Conservation (phyloP, 2,888 invertebrate species). For the Scaptomyza polygonia region DNA sequence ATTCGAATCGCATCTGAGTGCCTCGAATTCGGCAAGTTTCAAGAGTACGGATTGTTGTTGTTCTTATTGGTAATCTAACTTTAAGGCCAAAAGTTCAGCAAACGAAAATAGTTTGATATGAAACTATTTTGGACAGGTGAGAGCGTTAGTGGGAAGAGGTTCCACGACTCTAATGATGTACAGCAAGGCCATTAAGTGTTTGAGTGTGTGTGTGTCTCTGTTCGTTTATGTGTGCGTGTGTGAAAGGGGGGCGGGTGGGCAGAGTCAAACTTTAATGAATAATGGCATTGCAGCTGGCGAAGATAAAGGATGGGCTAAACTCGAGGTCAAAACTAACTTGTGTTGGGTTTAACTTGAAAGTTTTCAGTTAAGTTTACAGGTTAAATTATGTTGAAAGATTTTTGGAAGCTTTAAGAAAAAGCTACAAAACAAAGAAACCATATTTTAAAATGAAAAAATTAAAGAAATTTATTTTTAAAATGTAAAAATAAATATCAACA, state of each 20-base stretch:
- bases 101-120: constrained; percentile 59
- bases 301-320: background rate
- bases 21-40: background rate
- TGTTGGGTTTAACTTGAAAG: background rate
- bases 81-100: constrained; percentile 54
- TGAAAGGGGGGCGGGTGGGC: no score
- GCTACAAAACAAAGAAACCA: background rate
- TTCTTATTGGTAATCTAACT: constrained; percentile 6
- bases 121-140: constrained; percentile 46
- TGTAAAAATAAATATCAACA: no score
- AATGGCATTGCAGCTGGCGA: constrained; percentile 35
- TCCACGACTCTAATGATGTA: constrained; percentile 35
- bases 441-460: no score
- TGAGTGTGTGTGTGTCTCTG: constrained; percentile 7
- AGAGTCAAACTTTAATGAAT: constrained; percentile 58
- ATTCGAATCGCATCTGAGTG: constrained; percentile 8
- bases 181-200: constrained; percentile 6
- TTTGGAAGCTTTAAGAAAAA: background rate
- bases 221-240: constrained; percentile 1
- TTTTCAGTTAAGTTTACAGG: background rate
- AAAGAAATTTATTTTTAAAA: no score
- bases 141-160: background rate
- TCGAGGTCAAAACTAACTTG: constrained; percentile 22
- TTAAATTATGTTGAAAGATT: background rate
- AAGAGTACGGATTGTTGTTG: constrained; percentile 9